Evolutionary conservation across 2,797 vertebrate species (phyloP).

Genomic region (Chiloscyllium punctatum): DNA sequence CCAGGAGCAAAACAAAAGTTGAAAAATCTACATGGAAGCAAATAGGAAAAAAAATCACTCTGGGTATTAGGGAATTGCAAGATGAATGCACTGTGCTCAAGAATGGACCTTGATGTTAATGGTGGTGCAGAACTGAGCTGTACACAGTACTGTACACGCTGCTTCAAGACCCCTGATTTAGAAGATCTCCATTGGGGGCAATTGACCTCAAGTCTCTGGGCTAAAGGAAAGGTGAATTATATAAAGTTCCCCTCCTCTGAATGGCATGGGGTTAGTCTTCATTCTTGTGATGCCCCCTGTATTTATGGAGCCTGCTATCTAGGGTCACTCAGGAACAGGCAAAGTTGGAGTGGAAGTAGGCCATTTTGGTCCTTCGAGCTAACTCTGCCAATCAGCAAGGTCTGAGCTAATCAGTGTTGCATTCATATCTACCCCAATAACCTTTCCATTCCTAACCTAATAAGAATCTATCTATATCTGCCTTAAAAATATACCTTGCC

Average conservation of each 20-base stretch:
- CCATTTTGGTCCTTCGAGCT: too few relatives aligned
- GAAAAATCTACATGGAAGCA: background rate
- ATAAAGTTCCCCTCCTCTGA: background rate
- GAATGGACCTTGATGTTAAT: background rate
- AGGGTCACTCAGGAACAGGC: background rate
- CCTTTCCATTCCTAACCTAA: too few relatives aligned
- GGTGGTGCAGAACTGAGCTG: background rate
- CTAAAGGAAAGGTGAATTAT: background rate
- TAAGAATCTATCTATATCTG: too few relatives aligned
- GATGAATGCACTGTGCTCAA: background rate
- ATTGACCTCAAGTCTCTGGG: background rate
- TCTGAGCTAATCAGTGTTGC: too few relatives aligned
- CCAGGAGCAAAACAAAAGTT: too few relatives aligned
- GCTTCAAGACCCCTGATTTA: background rate
- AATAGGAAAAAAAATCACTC: background rate
- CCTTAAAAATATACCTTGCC: too few relatives aligned
- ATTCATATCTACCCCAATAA: too few relatives aligned
- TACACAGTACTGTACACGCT: background rate
- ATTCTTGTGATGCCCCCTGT: background rate
- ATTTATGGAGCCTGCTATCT: background rate
- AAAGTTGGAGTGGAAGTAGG: too few relatives aligned
- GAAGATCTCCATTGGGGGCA: background rate
- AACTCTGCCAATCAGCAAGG: too few relatives aligned
- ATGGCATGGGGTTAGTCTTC: background rate
- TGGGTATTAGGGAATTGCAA: background rate